These are phyloP conservation scores for Rhynchotus rufescens DNA, from an alignment of 2,797 vertebrate species.

Conservation along the genomic window DNA sequence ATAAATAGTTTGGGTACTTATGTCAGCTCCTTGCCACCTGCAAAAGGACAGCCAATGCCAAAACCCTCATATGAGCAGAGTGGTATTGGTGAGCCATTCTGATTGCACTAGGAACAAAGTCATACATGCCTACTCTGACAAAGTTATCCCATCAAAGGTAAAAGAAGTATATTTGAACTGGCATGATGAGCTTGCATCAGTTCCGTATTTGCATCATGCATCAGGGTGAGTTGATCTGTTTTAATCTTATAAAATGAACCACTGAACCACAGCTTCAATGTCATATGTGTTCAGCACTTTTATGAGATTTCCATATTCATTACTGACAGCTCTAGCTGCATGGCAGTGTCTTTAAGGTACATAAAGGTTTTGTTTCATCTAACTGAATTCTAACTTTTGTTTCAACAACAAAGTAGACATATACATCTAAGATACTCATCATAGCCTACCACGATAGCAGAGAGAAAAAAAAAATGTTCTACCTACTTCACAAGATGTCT, in stretches of 20 bases:
- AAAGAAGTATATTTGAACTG: conserved; percentile 12
- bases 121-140: background rate
- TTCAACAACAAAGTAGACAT: background rate
- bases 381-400: background rate
- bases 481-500: background rate
- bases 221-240: background rate
- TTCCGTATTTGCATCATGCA: background rate
- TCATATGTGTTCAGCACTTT: background rate
- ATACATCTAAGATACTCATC: background rate
- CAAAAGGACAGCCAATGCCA: background rate
- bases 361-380: background rate
- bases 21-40: background rate
- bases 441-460: background rate
- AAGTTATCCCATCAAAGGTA: background rate
- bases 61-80: background rate
- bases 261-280: background rate
- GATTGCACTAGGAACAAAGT: background rate
- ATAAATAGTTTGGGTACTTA: background rate
- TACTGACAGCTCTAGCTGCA: background rate
- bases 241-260: background rate
- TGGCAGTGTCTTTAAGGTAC: background rate
- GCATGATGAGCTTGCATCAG: background rate
- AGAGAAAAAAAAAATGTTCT: background rate
- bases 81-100: background rate
- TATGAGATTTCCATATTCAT: background rate